phyloP scores from a whole-genome alignment of 1,140 invertebrate species.

The Hylyphantes graminicola region DNA sequence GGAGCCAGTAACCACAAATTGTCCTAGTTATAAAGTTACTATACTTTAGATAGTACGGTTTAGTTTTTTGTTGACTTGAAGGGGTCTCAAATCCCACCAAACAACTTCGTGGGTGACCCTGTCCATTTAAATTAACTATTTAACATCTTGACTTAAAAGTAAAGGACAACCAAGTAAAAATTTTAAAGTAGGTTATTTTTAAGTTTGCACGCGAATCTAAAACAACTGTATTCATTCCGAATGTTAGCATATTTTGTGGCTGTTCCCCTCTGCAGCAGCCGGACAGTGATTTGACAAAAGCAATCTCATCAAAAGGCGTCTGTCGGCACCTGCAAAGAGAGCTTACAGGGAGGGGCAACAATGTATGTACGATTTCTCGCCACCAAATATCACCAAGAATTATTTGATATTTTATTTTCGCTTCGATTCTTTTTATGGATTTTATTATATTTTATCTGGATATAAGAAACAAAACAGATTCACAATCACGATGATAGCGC shows the following conservation, averaged over 20 bases:
- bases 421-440: slow-evolving; percentile 11
- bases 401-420: slow-evolving; percentile 40
- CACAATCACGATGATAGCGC: slow-evolving; percentile 47
- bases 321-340: slow-evolving; percentile 38
- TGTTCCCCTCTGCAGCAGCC: background rate
- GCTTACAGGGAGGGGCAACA: slow-evolving; percentile 27
- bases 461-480: slow-evolving; percentile 44
- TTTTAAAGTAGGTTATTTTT: too few species aligned
- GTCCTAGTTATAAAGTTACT: too few species aligned
- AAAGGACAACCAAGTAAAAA: too few species aligned
- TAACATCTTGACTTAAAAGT: too few species aligned
- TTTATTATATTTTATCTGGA: slow-evolving; percentile 12
- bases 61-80: too few species aligned
- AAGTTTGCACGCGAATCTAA: background rate
- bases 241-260: background rate
- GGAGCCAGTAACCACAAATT: too few species aligned
- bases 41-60: too few species aligned
- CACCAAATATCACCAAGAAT: slow-evolving; percentile 35
- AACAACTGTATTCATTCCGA: too few species aligned
- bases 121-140: too few species aligned
- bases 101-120: too few species aligned
- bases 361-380: slow-evolving; percentile 44
- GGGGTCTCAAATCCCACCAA: too few species aligned
- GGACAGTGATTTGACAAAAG: slow-evolving; percentile 43
- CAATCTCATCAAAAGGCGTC: slow-evolving; percentile 40